Percentiles rank a stretch among this genome's conserved stretches.
Evolutionary conservation across 2,888 invertebrate species (phyloP).

Genomic region (Seira ritae): DNA sequence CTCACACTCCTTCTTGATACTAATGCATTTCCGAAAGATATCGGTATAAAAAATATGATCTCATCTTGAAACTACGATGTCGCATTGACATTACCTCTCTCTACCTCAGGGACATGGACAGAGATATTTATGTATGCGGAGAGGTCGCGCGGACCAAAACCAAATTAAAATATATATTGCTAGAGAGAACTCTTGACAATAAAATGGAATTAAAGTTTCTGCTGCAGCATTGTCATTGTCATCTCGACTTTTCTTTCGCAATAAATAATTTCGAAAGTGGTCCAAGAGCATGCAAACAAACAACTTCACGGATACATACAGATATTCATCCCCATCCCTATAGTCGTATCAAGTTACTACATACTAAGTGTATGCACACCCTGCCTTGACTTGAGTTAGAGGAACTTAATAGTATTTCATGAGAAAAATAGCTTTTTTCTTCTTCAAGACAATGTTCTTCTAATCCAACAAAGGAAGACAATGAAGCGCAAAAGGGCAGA

Average conservation of each 20-base stretch:
- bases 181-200: neutral
- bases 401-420: too few species aligned
- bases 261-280: slow-evolving; percentile 15
- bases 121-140: too few species aligned
- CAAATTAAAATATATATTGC: too few species aligned
- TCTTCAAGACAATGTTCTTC: neutral
- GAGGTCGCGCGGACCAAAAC: too few species aligned
- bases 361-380: too few species aligned
- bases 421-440: too few species aligned
- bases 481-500: slow-evolving; percentile 31
- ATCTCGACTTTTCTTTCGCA: neutral
- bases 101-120: neutral
- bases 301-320: neutral
- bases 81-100: neutral
- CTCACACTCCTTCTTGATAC: neutral
- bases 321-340: neutral
- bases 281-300: slow-evolving; percentile 4
- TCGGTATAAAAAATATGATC: too few species aligned
- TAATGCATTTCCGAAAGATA: too few species aligned
- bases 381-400: too few species aligned
- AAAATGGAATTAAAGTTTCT: slow-evolving; percentile 3
- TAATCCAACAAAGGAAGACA: slow-evolving; percentile 6
- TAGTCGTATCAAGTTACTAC: too few species aligned
- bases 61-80: neutral
- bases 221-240: neutral